A percentile compares a stretch with the other conserved stretches of the same genome.
These are phyloP conservation scores for Drosophila paramelanica DNA, from an alignment of 2,888 invertebrate genomes.

Conservation along the genomic window DNA sequence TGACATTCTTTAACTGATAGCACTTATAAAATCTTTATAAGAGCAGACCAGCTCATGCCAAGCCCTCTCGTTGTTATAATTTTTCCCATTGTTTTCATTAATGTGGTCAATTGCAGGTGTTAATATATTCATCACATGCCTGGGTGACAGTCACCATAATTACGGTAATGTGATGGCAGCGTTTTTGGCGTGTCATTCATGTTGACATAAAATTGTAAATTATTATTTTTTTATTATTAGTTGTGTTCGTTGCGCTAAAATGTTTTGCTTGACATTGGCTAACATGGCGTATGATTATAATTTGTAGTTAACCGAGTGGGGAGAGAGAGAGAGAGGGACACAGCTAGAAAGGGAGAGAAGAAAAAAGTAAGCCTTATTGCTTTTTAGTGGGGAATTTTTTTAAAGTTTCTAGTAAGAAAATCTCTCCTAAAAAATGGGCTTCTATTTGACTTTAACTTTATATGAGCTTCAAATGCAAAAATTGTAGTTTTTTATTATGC, in stretches of 20 bases:
- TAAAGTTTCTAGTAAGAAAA: no score
- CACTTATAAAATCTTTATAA: no score
- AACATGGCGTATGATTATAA: constrained; percentile 21
- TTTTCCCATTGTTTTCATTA: constrained; percentile 19
- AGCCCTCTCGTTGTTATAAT: constrained; percentile 19
- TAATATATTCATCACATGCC: constrained; percentile 29
- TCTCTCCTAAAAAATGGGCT: no score
- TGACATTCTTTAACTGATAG: constrained; percentile 3
- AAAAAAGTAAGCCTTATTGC: no score
- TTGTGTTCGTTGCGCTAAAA: constrained; percentile 3
- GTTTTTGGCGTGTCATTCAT: constrained; percentile 28
- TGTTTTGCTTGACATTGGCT: neutral
- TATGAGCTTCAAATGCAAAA: neutral
- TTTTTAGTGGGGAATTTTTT: neutral
- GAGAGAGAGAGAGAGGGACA: no score
- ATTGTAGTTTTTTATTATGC: constrained; percentile 21
- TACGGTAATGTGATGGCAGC: constrained; percentile 33
- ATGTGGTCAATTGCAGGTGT: constrained; percentile 51
- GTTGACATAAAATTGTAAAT: neutral
- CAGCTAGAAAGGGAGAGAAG: no score
- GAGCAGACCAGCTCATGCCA: constrained; percentile 2
- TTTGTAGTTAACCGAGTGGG: neutral
- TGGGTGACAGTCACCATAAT: constrained; percentile 24
- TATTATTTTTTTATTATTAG: neutral
- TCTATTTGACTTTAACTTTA: neutral